These are phyloP conservation scores for Pipistrellus pipistrellus DNA, from an alignment of 2,797 vertebrate species.

Conservation along the genomic window DNA sequence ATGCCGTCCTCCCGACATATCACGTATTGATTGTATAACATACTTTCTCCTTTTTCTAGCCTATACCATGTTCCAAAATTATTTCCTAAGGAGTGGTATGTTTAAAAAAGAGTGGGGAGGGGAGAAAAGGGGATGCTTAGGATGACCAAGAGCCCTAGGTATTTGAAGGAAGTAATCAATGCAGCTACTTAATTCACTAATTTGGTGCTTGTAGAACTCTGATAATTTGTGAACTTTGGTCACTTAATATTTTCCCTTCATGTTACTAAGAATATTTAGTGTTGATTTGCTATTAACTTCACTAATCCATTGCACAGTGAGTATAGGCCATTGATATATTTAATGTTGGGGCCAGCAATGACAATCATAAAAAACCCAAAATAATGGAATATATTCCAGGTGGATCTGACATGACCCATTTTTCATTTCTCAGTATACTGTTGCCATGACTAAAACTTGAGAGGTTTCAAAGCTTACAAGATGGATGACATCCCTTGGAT, in stretches of 20 bases:
- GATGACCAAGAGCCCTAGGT: background rate
- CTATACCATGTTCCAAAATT: background rate
- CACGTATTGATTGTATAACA: background rate
- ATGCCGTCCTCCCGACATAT: conserved; percentile 59
- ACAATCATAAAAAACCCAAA: background rate
- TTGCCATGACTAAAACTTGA: background rate
- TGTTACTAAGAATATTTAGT: background rate
- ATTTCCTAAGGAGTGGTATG: background rate
- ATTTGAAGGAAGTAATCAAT: conserved; percentile 11
- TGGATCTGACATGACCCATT: background rate
- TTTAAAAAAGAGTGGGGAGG: background rate
- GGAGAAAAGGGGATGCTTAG: background rate
- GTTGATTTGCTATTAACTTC: conserved; percentile 17
- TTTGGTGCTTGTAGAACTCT: background rate
- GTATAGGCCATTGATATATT: background rate
- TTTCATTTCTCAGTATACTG: background rate
- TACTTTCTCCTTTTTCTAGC: background rate
- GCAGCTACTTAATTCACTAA: background rate
- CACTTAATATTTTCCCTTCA: background rate
- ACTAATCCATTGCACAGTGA: conserved; percentile 15
- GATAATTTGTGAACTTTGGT: background rate
- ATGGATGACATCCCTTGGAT: background rate
- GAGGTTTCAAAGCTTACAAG: background rate
- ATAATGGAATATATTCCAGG: background rate
- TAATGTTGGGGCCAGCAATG: background rate